Evolutionary conservation across 2,797 vertebrate genomes (phyloP).

Genomic region (Psittacula derbiana): DNA sequence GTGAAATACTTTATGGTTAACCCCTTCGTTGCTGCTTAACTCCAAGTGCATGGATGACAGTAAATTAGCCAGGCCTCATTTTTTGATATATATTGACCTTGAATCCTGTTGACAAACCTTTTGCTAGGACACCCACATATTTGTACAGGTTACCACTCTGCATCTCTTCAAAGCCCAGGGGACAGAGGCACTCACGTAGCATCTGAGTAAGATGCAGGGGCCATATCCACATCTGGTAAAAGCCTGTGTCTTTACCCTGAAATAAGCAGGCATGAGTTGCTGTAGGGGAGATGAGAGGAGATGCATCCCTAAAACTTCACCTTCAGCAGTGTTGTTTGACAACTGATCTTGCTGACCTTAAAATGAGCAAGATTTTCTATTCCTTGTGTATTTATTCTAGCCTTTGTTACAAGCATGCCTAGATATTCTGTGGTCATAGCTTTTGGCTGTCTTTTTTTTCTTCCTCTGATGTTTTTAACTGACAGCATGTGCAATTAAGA

Average conservation of each 20-base stretch:
- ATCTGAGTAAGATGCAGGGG: background rate
- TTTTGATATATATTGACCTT: conserved; percentile 48
- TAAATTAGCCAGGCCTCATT: background rate
- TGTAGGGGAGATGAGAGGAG: background rate
- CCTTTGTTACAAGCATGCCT: background rate
- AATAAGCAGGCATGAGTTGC: background rate
- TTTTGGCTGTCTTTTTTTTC: background rate
- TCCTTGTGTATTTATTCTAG: background rate
- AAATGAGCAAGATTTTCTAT: background rate
- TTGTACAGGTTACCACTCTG: background rate
- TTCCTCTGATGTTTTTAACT: background rate
- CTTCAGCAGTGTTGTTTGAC: background rate
- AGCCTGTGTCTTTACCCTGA: background rate
- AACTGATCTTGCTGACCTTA: background rate
- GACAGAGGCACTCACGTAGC: background rate
- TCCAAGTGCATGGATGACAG: conserved; percentile 30
- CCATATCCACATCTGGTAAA: background rate
- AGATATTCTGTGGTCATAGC: background rate
- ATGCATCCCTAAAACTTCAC: background rate
- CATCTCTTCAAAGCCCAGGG: conserved; percentile 11
- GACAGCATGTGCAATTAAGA: background rate
- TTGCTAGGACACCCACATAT: background rate
- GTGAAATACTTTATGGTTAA: conserved; percentile 76
- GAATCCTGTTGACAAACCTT: conserved; percentile 15
- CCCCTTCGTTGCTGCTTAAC: conserved; percentile 69